Evolutionary conservation across 1,140 invertebrate genomes (phyloP).

Genomic region (Scaptomyza pallida): DNA sequence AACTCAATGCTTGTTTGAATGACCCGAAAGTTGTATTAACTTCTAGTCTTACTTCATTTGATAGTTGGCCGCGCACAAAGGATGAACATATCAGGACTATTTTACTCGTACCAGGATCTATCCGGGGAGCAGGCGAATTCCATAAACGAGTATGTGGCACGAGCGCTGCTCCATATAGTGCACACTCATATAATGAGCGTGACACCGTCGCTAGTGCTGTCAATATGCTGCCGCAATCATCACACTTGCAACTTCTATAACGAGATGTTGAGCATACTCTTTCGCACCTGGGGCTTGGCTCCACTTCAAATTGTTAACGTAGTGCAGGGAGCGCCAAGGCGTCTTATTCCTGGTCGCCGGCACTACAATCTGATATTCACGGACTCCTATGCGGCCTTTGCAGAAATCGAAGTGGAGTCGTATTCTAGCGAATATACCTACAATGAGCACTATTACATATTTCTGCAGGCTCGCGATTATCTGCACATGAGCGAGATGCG

Average conservation of each 20-base stretch:
- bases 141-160: slow-evolving; percentile 66
- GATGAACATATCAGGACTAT: slow-evolving; percentile 63
- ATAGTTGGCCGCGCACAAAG: neutral
- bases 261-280: slow-evolving; percentile 66
- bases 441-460: slow-evolving; percentile 77
- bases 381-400: slow-evolving; percentile 68
- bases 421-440: slow-evolving; percentile 59
- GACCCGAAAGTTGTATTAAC: too few species aligned
- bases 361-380: slow-evolving; percentile 70
- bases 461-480: slow-evolving; percentile 65
- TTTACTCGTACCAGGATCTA: slow-evolving; percentile 50
- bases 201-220: slow-evolving; percentile 59
- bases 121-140: slow-evolving; percentile 65
- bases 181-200: slow-evolving; percentile 62
- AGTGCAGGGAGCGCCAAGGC: slow-evolving; percentile 19
- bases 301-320: slow-evolving; percentile 66
- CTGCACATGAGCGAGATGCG: slow-evolving; percentile 56
- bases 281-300: slow-evolving; percentile 61
- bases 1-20: neutral
- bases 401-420: slow-evolving; percentile 60
- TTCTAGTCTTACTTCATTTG: neutral
- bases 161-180: slow-evolving; percentile 63
- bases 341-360: slow-evolving; percentile 36
- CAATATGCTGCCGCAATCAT: slow-evolving; percentile 58
- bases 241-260: slow-evolving; percentile 75